phyloP scores from a whole-genome alignment of 2,888 invertebrate genomes.

The Pteria penguin region DNA sequence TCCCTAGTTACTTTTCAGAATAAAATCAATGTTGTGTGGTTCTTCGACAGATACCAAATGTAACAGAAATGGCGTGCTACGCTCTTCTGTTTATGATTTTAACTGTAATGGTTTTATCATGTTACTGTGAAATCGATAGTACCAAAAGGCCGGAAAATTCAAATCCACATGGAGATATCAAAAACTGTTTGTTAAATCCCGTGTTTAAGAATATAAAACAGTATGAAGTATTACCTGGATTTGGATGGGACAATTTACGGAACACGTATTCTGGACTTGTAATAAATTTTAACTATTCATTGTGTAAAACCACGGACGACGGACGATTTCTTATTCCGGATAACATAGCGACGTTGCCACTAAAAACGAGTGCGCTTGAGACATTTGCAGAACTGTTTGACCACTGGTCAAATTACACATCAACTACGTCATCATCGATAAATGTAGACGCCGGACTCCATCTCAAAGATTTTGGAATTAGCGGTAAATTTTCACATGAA shows the following conservation, averaged over 20 bases:
- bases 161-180: not conserved
- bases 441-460: slow-evolving; percentile 60
- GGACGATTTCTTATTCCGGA: slow-evolving; percentile 61
- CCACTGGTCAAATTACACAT: slow-evolving; percentile 38
- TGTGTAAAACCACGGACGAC: slow-evolving; percentile 60
- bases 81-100: no score
- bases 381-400: slow-evolving; percentile 50
- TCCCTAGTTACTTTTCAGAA: no score
- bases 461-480: slow-evolving; percentile 50
- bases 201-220: slow-evolving; percentile 27
- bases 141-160: no score
- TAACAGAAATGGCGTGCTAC: no score
- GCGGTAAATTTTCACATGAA: slow-evolving; percentile 67
- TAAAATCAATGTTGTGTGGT: no score
- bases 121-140: no score
- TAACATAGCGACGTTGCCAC: slow-evolving; percentile 50
- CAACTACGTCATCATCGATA: slow-evolving; percentile 55
- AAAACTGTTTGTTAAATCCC: slow-evolving; percentile 4
- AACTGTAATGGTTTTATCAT: no score
- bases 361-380: slow-evolving; percentile 56
- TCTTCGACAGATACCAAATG: no score
- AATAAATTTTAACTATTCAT: slow-evolving; percentile 51
- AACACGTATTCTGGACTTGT: slow-evolving; percentile 57
- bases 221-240: slow-evolving; percentile 62
- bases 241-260: slow-evolving; percentile 65